Evolutionary conservation across 2,113 vertebrate genomes (phyloP), one percentile per base, ranked within the genome.

Genomic region (Daboia siamensis): DNA sequence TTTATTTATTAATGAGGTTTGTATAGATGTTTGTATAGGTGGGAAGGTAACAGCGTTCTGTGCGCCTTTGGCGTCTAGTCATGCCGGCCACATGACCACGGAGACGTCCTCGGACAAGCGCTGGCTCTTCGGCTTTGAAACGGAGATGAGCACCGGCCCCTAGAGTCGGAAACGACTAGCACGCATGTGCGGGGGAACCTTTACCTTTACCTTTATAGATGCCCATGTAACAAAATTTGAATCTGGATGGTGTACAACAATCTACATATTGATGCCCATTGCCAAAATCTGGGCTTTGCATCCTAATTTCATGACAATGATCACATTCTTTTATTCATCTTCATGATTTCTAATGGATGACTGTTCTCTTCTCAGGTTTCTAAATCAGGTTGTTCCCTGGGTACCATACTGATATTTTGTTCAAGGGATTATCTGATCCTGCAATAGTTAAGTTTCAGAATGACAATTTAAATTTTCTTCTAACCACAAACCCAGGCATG

Each of bases 401-500:
- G 29, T 8, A 13, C 48, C 23, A 33, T 89, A 24, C 39, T 84
- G 26, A 23, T 56, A 17, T 33, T 89, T 51, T 59, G 54, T 85
- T 59, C 55, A 90, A 86, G 44, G 48, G 21, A 20, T 59, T 1
- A 57, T 56, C 21, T 61, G 69, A 85, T 46, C 55, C 6, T 89
- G 29, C 59, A 92, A 52, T 39, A 48, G 56, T 86, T 92, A 90
- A 46, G 96, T 90, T n/a, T 21, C 87, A 94, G 1, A 3, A 0
- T 46, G 91, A 52, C 80, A 87, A 92, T 94, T 93, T 96, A 93
- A 94, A 86, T 94, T 91, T 39, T 56, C 23, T 89, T 12, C 57
- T 87, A 64, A 17, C 24, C 94, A 69, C 21, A 92, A 3, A 13
- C 24, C 93, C 95, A 95, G 95, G 90, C 95, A 97, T 90, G 48